Percentiles rank a stretch among this genome's conserved stretches.
phyloP scores from a whole-genome alignment of 2,113 vertebrate species.

The Macrotus californicus region DNA sequence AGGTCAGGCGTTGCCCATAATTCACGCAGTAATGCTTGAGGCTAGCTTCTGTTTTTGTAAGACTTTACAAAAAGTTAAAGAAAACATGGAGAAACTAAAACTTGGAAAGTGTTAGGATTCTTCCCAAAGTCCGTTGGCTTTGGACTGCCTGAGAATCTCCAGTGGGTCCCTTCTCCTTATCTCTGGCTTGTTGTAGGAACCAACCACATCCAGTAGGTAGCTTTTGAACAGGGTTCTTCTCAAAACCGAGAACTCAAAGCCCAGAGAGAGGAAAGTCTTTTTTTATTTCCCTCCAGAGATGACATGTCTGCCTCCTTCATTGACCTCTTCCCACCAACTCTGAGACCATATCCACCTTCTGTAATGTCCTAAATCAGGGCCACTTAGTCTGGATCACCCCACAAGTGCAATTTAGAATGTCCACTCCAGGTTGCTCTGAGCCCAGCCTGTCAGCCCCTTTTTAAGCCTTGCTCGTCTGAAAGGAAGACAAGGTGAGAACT shows the following conservation, averaged over 20 bases:
- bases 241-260: neutral
- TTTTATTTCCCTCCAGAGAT: neutral
- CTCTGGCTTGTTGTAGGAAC: neutral
- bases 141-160: neutral
- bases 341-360: neutral
- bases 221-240: neutral
- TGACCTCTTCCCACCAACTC: neutral
- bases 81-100: neutral
- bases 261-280: neutral
- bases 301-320: neutral
- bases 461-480: neutral
- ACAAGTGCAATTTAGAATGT: neutral
- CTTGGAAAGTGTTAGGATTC: neutral
- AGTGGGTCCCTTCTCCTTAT: neutral
- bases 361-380: neutral
- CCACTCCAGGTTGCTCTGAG: neutral
- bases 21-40: neutral
- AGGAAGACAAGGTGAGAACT: neutral
- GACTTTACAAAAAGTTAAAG: neutral
- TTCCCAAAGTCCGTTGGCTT: neutral
- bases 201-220: neutral
- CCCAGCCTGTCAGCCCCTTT: neutral
- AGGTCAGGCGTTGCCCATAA: neutral
- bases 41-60: neutral
- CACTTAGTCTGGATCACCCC: neutral